These are phyloP conservation scores for Eristalinus aeneus DNA, from an alignment of 2,888 invertebrate species.

Conservation along the genomic window DNA sequence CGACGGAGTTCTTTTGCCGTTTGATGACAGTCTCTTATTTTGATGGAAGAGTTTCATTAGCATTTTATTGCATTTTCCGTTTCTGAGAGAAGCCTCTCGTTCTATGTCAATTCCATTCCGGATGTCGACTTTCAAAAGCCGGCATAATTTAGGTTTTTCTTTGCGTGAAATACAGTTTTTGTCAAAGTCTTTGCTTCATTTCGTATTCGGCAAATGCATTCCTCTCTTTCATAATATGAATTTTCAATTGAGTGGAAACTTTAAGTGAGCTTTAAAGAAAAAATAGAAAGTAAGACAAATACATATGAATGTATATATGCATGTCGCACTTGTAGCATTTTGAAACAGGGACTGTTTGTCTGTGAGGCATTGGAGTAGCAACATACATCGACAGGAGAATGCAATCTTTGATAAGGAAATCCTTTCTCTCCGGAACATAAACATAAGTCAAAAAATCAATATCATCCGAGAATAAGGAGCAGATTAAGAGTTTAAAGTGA, in stretches of 20 bases:
- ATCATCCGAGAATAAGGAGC: too few relatives aligned
- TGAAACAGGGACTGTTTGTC: neutral
- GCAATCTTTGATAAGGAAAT: too few relatives aligned
- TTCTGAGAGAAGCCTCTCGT: constrained; percentile 18
- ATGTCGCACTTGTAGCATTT: too few relatives aligned
- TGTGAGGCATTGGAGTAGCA: neutral
- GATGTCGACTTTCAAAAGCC: constrained; percentile 39
- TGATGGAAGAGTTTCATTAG: constrained; percentile 66
- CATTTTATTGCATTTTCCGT: constrained; percentile 67
- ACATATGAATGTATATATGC: neutral
- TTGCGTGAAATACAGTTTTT: constrained; percentile 42
- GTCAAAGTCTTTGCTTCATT: constrained; percentile 48
- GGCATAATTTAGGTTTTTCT: constrained; percentile 59
- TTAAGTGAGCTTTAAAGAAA: neutral
- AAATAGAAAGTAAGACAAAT: neutral
- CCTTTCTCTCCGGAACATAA: too few relatives aligned
- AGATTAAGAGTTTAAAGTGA: neutral
- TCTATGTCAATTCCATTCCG: constrained; percentile 41
- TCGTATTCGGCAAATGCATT: constrained; percentile 40
- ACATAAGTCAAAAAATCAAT: too few relatives aligned
- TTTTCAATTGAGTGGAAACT: constrained; percentile 26
- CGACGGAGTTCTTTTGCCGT: constrained; percentile 45
- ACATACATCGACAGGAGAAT: too few relatives aligned
- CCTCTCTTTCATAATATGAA: constrained; percentile 50
- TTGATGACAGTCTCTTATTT: constrained; percentile 53